Percentiles rank a stretch among this genome's conserved stretches.
Evolutionary conservation across 2,797 vertebrate genomes (phyloP).

Genomic region (Thripadectes ignobilis): DNA sequence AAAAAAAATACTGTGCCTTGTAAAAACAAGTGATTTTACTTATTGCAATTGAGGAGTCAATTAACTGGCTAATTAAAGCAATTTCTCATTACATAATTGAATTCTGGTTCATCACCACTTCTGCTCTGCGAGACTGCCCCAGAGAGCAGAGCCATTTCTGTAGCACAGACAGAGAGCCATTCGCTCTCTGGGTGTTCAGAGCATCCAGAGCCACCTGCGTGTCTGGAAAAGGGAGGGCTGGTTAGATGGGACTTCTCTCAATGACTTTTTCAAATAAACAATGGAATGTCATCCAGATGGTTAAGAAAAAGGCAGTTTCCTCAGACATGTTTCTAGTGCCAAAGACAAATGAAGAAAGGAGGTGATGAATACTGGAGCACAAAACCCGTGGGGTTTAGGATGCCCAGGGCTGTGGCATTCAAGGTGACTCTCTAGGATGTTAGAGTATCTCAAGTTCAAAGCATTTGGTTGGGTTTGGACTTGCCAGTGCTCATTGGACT

Average conservation of each 20-base stretch:
- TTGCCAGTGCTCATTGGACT: neutral
- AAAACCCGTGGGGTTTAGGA: neutral
- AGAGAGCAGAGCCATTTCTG: constrained; percentile 23
- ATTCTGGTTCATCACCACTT: constrained; percentile 52
- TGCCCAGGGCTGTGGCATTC: neutral
- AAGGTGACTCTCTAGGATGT: neutral
- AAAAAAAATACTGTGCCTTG: constrained; percentile 18
- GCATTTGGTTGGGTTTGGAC: neutral
- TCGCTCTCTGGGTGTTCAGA: fast-evolving
- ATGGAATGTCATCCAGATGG: neutral
- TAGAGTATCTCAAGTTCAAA: neutral
- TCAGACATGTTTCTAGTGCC: neutral
- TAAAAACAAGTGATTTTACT: constrained; percentile 54
- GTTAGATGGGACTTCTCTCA: neutral
- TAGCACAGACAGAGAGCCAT: neutral
- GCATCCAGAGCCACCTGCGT: neutral
- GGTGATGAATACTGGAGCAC: neutral
- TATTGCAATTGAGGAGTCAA: constrained; percentile 55
- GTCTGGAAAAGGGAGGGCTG: neutral
- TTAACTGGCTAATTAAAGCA: constrained; percentile 71
- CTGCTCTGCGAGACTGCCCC: neutral
- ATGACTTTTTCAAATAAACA: neutral
- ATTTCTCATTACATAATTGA: constrained; percentile 69
- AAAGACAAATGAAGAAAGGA: neutral
- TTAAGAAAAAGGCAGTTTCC: neutral